Evolutionary conservation across 2,888 invertebrate genomes (phyloP), one percentile per base, ranked within the genome.

Genomic region (Anthophora plumipes): DNA sequence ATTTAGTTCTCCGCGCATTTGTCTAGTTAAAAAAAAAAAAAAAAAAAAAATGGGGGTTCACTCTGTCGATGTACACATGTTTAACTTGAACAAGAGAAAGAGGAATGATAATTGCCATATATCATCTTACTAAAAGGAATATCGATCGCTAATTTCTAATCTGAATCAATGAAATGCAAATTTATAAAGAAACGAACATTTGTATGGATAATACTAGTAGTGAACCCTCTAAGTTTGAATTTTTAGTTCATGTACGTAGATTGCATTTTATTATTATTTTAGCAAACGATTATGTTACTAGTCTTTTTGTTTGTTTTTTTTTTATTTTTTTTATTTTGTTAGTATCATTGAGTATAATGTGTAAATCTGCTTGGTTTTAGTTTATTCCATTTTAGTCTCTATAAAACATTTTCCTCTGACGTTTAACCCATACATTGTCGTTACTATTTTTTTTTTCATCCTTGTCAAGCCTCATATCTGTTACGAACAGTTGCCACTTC

Each of bases 1-100:
- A 61, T 82, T 68, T 85, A 83, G 64, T 81, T 77, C 64, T 67
- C 60, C 67, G 60, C 68, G 71, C 67, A 50, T 68, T 80, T 70
- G 52, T 82, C 73, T 60, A 55, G 41, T 69, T 31, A n/a, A 31
- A 22, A 52, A 80, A n/a, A n/a, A n/a, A n/a, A n/a, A n/a, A n/a
- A n/a, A n/a, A n/a, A n/a, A n/a, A n/a, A n/a, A n/a, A n/a, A n/a
- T n/a, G 68, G 80, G 85, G 76, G 80, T 74, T 84, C 84, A 77
- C 80, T 71, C 54, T 41, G 22, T 25, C 14, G 2, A 25, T 31
- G 17, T 39, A 8, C n/a, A 22, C 11, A 25, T 67, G 6, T 54
- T 22, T 39, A 66, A 22, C 20, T 39, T 52, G 14, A 7, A 3
- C 22, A 12, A 11, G 20, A 22, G 39, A 31, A 37, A 22, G 12